Base-by-base conservation (phyloP, 2,888 invertebrate species). In the Eupithecia exiguata region DNA sequence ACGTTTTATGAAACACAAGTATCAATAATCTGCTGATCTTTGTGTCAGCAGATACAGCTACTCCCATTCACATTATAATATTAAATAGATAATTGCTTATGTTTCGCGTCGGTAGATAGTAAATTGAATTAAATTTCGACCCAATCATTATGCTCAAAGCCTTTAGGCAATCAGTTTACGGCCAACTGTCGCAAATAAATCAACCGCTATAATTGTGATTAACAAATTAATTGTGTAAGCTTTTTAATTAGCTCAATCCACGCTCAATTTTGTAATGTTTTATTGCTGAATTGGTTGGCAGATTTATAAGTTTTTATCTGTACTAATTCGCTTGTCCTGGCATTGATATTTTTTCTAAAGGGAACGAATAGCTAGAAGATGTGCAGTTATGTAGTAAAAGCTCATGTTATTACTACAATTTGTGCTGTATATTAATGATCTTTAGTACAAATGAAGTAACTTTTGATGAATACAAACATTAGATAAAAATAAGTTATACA, bases 261-360 rank as follows among this genome's bases (percentile, higher is more conserved):
- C 82, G 79, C 74, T 77, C 75, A 79, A 80, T 83, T 84, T 82
- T 77, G 83, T 83, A 84, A 86, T 80, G 81, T 78, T 82, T 79
- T 83, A 82, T 81, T 79, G 74, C 46, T 68, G 66, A 18, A 30
- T 75, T 72, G 35, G 40, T 36, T 35, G 4, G 35, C 21, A 68
- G 30, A 46, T 25, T 43, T 53, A 53, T 65, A 68, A 61, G 25
- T 25, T 21, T 46, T 21, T n/a, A 36, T 36, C n/a, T 12, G n/a
- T n/a, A n/a, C 38, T 36, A 62, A 35, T 62, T 18, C 35, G 49
- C 49, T 30, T 16, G 30, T 30, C 30, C 61, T 30, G 35, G 14
- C 1, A 12, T 58, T 14, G 21, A 4, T 21, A 1, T 2, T 58
- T 58, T 53, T 9, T 14, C 40, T 46, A 18, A 4, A 1, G 10